These are phyloP conservation scores for Muschampia plurimacula DNA, from an alignment of 2,888 invertebrate genomes.

Conservation along the genomic window DNA sequence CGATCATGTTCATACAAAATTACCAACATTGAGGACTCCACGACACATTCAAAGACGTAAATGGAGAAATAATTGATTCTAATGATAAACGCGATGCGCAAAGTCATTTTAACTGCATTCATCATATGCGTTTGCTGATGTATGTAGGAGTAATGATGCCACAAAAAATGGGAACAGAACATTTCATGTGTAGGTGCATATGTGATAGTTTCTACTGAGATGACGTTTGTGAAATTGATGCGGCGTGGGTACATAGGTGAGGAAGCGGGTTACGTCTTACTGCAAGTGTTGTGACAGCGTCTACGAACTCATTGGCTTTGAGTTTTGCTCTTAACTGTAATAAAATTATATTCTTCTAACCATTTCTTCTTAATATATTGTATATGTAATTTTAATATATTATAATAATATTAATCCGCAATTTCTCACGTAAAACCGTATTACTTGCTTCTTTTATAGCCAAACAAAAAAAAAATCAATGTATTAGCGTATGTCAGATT, in stretches of 20 bases:
- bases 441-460: too few species aligned
- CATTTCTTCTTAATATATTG: too few species aligned
- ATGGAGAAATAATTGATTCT: constrained; percentile 73
- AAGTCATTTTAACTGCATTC: constrained; percentile 67
- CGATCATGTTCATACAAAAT: constrained; percentile 65
- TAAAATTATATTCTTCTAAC: too few species aligned
- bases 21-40: constrained; percentile 60
- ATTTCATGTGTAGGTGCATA: constrained; percentile 47
- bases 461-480: too few species aligned
- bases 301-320: not conserved
- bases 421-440: too few species aligned
- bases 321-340: not conserved
- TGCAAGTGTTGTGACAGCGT: not conserved
- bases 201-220: constrained; percentile 34
- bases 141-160: constrained; percentile 59
- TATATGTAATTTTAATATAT: too few species aligned
- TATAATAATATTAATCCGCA: too few species aligned
- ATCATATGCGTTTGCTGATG: constrained; percentile 59
- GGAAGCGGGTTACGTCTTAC: constrained; percentile 12
- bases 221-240: constrained; percentile 36
- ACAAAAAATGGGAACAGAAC: constrained; percentile 66
- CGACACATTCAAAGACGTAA: constrained; percentile 57
- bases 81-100: constrained; percentile 64
- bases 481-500: too few species aligned
- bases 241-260: constrained; percentile 21